Evolutionary conservation across 1,140 invertebrate genomes (phyloP), one percentile per base, ranked within the genome.

Genomic region (Penaeus chinensis): DNA sequence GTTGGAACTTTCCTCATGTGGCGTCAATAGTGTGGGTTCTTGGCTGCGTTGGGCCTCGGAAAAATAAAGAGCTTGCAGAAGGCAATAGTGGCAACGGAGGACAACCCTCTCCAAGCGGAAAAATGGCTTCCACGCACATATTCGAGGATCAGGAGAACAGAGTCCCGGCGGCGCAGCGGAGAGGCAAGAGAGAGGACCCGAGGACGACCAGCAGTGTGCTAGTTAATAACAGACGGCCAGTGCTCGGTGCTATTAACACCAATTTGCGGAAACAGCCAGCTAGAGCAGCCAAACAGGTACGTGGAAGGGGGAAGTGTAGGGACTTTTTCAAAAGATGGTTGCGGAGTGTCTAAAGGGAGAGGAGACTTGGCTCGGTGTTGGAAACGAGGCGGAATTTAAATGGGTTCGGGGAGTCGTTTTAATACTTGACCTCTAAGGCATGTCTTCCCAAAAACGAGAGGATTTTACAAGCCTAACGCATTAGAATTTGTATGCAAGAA

Each of bases 231-330:
- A 86, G 77, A 27, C 54, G 88, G 54, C 80, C 88, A 27, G 88
- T 86, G 66, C 82, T 89, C 16, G 84, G 84, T n/a, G 61, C 81
- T 47, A 65, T 89, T 11, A 77, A 78, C 61, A 5, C 84, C 16
- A 89, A 89, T 78, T n/a, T 89, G 42, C 84, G 84, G 2, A 76
- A 82, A 82, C 88, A 89, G 32, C 88, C 88, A 54, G 71, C 81
- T 24, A 89, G 88, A 86, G 85, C 83, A 82, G 88, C 80, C 7
- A 89, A 89, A 60, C 84, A 82, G 88, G 88, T 89, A 37, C 77
- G 84, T 22, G 1, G 27, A 24, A 24, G n/a, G n/a, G 18, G 13
- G 20, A 74, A 22, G 27, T 22, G 11, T 74, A 74, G 2, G 32
- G 2, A 32, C 2, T 32, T 32, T 27, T 16, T 16, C 16, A 74